Evolutionary conservation across 2,797 vertebrate genomes (phyloP).

Genomic region (Meda fulgida): DNA sequence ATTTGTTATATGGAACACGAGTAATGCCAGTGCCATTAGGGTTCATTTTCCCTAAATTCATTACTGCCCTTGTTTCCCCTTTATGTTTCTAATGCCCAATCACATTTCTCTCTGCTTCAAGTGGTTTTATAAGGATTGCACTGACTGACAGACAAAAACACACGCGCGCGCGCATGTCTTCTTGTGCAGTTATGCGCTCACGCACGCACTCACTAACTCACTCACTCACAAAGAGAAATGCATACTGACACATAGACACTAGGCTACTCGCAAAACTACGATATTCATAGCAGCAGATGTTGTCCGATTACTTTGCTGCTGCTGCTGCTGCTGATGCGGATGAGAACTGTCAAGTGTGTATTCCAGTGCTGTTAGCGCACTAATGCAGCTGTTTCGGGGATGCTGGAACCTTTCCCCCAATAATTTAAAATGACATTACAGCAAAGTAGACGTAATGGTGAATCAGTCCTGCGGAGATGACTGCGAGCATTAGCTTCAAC

Average conservation of each 20-base stretch:
- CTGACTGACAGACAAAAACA: conserved; percentile 81
- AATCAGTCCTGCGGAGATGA: conserved; percentile 28
- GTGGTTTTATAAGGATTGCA: conserved; percentile 89
- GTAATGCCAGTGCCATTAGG: conserved; percentile 99
- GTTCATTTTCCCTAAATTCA: conserved; percentile 99
- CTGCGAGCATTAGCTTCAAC: background rate
- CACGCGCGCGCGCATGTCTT: background rate
- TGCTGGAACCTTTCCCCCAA: conserved; percentile 26
- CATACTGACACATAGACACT: conserved; percentile 59
- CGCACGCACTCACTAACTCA: background rate
- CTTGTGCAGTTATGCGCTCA: conserved; percentile 69
- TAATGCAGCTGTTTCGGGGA: conserved; percentile 27
- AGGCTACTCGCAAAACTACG: conserved; percentile 7
- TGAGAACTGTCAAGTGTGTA: conserved; percentile 41
- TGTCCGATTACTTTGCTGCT: conserved; percentile 12
- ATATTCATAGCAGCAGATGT: conserved; percentile 2
- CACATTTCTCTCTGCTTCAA: conserved; percentile 94
- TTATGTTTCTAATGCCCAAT: conserved; percentile 96
- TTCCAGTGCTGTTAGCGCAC: conserved; percentile 40
- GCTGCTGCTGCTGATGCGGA: background rate
- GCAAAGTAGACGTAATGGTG: conserved; percentile 14
- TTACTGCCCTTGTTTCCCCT: conserved; percentile 99
- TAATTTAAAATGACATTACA: conserved; percentile 41
- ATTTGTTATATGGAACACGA: conserved; percentile 99
- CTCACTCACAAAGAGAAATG: conserved; percentile 67